Evolutionary conservation across 35 echinoderm and acorn worm genomes (phyloP).

Genomic region (Anneissia japonica): DNA sequence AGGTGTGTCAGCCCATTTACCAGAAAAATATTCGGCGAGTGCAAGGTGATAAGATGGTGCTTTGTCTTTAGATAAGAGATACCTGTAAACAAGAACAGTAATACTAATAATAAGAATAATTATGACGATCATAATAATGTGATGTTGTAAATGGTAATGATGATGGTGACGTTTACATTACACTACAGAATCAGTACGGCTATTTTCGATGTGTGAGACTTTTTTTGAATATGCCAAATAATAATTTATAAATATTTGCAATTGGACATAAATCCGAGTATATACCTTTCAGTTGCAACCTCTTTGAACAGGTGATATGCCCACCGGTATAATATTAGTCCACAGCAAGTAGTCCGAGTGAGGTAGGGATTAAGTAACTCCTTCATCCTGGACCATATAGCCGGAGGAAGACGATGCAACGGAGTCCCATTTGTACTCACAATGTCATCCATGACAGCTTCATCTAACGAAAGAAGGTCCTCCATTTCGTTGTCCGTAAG

Average conservation of each 20-base stretch:
- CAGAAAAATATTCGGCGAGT: conserved; percentile 67
- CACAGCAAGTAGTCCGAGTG: conserved; percentile 29
- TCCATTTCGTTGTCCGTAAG: conserved; percentile 62
- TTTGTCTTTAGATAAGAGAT: conserved; percentile 69
- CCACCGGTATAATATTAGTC: conserved; percentile 58
- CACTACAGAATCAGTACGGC: too few relatives aligned
- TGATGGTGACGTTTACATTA: too few relatives aligned
- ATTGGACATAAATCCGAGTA: too few relatives aligned
- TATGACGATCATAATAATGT: too few relatives aligned
- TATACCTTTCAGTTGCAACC: conserved; percentile 78
- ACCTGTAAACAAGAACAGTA: conserved; percentile 29
- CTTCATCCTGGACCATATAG: conserved; percentile 58
- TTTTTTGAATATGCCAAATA: background rate
- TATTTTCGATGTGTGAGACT: background rate
- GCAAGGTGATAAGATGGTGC: conserved; percentile 77
- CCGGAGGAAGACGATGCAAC: conserved; percentile 58
- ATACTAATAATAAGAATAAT: too few relatives aligned
- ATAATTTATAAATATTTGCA: too few relatives aligned
- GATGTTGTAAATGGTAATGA: too few relatives aligned
- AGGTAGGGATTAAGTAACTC: conserved; percentile 45
- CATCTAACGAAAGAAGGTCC: conserved; percentile 87
- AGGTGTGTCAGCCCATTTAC: conserved; percentile 56
- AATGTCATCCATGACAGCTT: conserved; percentile 61
- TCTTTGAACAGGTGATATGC: conserved; percentile 53
- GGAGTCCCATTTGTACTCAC: conserved; percentile 23